Evolutionary conservation across 2,113 vertebrate species (phyloP).

Genomic region (Perognathus longimembris): DNA sequence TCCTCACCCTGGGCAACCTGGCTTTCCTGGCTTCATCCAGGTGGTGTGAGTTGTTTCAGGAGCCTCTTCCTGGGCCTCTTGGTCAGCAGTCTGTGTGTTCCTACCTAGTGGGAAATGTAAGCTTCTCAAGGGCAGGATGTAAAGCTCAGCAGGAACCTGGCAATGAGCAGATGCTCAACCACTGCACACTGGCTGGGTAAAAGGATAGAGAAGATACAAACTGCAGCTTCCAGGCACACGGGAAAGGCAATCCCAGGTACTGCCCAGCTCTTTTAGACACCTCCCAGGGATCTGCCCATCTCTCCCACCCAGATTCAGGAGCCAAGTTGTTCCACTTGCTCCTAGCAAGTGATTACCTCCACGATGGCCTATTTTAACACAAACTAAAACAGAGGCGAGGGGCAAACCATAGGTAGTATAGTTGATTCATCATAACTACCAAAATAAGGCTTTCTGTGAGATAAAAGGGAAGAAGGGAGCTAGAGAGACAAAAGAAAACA

Average conservation of each 20-base stretch:
- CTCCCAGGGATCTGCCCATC: not conserved
- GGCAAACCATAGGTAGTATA: not conserved
- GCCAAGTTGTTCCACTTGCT: not conserved
- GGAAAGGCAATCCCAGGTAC: not conserved
- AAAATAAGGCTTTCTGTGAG: conserved; percentile 1
- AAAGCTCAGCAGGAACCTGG: not conserved
- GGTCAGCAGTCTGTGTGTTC: not conserved
- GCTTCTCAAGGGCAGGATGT: not conserved
- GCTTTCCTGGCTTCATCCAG: not conserved
- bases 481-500: not conserved
- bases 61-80: not conserved
- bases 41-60: not conserved
- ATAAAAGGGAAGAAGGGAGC: not conserved
- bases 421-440: not conserved
- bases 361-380: not conserved
- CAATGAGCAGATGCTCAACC: not conserved
- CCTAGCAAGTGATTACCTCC: not conserved
- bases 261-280: not conserved
- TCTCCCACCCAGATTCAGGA: not conserved
- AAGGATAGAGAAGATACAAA: not conserved
- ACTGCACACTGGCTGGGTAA: fast-evolving
- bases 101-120: not conserved
- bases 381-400: conserved; percentile 37
- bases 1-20: not conserved
- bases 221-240: fast-evolving